Conservation (phyloP, 2,888 invertebrate genomes). For the Napeogenes inachia region DNA sequence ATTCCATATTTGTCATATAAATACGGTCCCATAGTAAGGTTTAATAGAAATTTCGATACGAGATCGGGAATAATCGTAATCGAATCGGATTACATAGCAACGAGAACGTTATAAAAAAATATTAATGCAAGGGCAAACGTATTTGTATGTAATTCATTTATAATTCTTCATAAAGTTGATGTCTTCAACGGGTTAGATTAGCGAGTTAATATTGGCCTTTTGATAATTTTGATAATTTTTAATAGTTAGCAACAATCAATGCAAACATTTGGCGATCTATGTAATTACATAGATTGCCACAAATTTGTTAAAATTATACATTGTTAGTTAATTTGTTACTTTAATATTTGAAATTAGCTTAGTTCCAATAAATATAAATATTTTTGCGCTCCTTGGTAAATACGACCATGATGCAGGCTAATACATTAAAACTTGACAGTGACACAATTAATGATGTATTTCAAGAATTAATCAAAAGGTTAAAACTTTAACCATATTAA, state of each 20-base stretch:
- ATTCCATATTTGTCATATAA: conserved; percentile 15
- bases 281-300: too few species aligned
- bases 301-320: too few species aligned
- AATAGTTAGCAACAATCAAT: too few species aligned
- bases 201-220: conserved; percentile 3
- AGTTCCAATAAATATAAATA: too few species aligned
- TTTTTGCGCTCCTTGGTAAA: conserved; percentile 81
- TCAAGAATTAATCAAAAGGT: conserved; percentile 79
- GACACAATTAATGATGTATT: conserved; percentile 81
- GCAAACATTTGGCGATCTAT: too few species aligned
- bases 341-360: too few species aligned
- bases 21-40: conserved; percentile 49
- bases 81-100: conserved; percentile 44
- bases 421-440: conserved; percentile 82
- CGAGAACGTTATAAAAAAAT: conserved; percentile 32
- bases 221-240: too few species aligned
- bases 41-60: conserved; percentile 40
- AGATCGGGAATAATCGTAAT: conserved; percentile 40
- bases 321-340: too few species aligned
- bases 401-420: conserved; percentile 84
- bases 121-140: too few species aligned
- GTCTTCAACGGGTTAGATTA: conserved; percentile 26
- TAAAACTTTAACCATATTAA: too few species aligned
- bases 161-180: too few species aligned
- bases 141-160: too few species aligned